phyloP scores from a whole-genome alignment of 2,888 invertebrate genomes.

The Cataglyphis altisquamis region DNA sequence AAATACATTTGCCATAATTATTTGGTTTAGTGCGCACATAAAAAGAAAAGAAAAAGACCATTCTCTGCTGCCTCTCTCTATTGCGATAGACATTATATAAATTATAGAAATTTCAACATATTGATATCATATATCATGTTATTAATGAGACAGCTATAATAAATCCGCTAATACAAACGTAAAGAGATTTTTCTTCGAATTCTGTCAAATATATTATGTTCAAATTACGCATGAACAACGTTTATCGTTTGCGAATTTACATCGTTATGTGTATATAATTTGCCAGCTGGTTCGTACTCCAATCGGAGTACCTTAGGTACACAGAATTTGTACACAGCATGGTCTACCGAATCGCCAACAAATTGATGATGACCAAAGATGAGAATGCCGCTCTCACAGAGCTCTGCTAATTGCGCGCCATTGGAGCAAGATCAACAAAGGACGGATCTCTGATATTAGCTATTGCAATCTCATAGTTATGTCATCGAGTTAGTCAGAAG shows the following conservation, averaged over 20 bases:
- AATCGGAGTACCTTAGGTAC: slow-evolving; percentile 45
- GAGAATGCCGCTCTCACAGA: slow-evolving; percentile 55
- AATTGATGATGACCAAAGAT: slow-evolving; percentile 62
- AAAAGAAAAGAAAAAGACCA: not conserved
- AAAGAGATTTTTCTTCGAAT: slow-evolving; percentile 1
- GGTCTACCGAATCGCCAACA: slow-evolving; percentile 65
- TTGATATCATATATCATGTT: not conserved
- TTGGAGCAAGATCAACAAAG: slow-evolving; percentile 61
- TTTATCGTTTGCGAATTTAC: slow-evolving; percentile 47
- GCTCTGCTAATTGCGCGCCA: slow-evolving; percentile 68
- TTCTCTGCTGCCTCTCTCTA: not conserved
- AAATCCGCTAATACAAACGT: not conserved
- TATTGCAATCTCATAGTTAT: slow-evolving; percentile 63
- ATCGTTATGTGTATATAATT: slow-evolving; percentile 43
- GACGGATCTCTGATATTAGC: slow-evolving; percentile 59
- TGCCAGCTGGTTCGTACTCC: slow-evolving; percentile 13
- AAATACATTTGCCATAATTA: not conserved
- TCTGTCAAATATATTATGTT: slow-evolving; percentile 4
- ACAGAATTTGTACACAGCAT: slow-evolving; percentile 55
- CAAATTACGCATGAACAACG: slow-evolving; percentile 20
- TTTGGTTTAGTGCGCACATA: not conserved
- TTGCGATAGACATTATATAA: not conserved
- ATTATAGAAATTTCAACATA: not conserved
- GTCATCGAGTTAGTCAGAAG: slow-evolving; percentile 21
- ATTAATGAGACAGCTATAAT: slow-evolving; percentile 7